These are phyloP conservation scores for Poeciliopsis retropinna DNA, from an alignment of 2,113 vertebrate genomes.

Conservation along the genomic window DNA sequence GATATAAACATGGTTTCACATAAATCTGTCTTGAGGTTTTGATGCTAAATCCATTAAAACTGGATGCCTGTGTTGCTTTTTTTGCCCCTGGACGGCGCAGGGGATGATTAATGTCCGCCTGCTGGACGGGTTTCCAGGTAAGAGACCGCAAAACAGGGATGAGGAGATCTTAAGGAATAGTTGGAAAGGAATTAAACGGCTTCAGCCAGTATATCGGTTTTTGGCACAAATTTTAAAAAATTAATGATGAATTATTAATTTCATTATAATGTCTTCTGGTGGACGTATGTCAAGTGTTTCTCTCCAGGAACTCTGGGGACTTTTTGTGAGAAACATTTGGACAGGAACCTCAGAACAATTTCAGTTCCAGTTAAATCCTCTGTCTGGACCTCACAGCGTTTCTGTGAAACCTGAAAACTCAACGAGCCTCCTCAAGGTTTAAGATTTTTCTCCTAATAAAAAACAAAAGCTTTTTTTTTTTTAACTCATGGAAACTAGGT, in stretches of 20 bases:
- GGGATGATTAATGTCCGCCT: constrained; percentile 33
- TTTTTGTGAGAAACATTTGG: not conserved
- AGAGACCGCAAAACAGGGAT: constrained; percentile 32
- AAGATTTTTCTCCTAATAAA: not conserved
- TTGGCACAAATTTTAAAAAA: too few relatives aligned
- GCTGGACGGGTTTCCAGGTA: constrained; percentile 34
- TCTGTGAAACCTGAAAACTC: not conserved
- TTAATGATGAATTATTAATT: too few relatives aligned
- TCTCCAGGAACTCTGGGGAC: too few relatives aligned
- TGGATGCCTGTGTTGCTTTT: constrained; percentile 38
- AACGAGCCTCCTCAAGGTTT: not conserved
- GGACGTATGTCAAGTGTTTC: too few relatives aligned
- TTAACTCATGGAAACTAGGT: not conserved
- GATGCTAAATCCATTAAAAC: constrained; percentile 66
- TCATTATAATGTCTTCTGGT: too few relatives aligned
- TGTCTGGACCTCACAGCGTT: not conserved
- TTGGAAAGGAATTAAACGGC: not conserved
- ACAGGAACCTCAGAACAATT: too few relatives aligned
- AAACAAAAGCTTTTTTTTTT: not conserved
- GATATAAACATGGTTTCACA: constrained; percentile 36
- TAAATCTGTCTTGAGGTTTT: constrained; percentile 64
- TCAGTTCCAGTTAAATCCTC: not conserved
- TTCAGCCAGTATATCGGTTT: not conserved
- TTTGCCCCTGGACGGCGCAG: constrained; percentile 27
- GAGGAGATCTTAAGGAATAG: constrained; percentile 21